Base-by-base conservation (phyloP, 23 tunicate species). In the Botrylloides violaceus region DNA sequence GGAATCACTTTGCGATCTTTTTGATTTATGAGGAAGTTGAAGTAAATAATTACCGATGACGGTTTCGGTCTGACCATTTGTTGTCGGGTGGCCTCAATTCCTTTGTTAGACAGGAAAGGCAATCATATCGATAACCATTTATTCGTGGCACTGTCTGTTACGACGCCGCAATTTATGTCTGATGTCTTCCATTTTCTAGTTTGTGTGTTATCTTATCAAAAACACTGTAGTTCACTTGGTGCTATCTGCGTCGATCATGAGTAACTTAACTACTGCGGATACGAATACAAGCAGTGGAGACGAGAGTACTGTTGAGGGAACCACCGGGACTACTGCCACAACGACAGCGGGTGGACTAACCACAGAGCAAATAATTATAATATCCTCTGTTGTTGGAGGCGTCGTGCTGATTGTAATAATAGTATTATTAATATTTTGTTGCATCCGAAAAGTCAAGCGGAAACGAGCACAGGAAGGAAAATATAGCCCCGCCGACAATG, bases 401-500 rank as follows among this genome's bases (percentile, higher is more conserved):
- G 85, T 80, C 15, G 81, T 75, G 32, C 23, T 85, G 23, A 73
- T 85, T 19, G 64, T 53, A 2, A 28, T 76, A 23, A 85, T 85
- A 6, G 64, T 59, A 12, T 19, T 79, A 20, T 47, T 60, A 0
- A 34, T 68, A 32, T 85, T 32, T 70, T 68, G 74, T 30, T 79
- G 81, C 37, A 56, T 75, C 23, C 32, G 53, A 24, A 85, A 79
- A 48, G 43, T 87, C 6, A 87, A 87, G 53, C 76, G 76, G 79
- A 87, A 87, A 60, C 74, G 86, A 64, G 82, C 83, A 4, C 77
- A 71, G 43, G 88, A 82, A 77, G 96, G 96, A 32, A 88, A 88
- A 65, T 88, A 88, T 84, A 81, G 88, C 58, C 96, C 96, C 0
- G 73, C 96, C 6, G 84, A 76, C 18, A 88, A 88, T 66, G 96